Conservation (phyloP, 2,113 vertebrate genomes). For the Protobothrops mucrosquamatus region DNA sequence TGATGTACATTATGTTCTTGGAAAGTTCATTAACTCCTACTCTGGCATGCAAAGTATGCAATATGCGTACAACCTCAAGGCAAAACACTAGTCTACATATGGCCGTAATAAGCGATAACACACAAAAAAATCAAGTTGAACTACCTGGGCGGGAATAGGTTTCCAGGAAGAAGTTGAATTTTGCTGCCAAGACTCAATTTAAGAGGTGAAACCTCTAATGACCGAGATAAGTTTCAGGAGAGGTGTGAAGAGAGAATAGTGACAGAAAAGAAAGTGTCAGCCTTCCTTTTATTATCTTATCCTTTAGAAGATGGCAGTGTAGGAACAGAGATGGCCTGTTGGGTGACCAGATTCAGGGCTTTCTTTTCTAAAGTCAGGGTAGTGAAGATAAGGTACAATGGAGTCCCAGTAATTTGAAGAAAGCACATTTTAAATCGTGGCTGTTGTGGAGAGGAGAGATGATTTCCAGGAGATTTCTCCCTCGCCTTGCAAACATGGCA, state of each 20-base stretch:
- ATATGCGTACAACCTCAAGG: neutral
- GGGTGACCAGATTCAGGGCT: neutral
- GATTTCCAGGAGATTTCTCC: neutral
- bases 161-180: neutral
- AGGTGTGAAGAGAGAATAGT: neutral
- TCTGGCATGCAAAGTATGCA: neutral
- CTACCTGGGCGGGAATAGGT: rapidly evolving
- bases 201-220: neutral
- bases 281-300: neutral
- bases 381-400: neutral
- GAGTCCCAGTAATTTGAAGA: neutral
- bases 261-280: neutral
- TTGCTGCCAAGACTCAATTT: neutral
- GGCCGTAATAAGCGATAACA: neutral
- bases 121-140: neutral
- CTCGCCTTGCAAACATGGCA: neutral
- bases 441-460: neutral
- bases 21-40: rapidly evolving
- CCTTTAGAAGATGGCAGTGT: neutral
- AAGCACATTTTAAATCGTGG: neutral
- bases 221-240: neutral
- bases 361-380: neutral
- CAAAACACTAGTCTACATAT: rapidly evolving
- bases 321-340: neutral
- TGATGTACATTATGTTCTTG: neutral